These are phyloP conservation scores for Chaetodon trifascialis DNA, from an alignment of 2,113 vertebrate genomes.

Conservation along the genomic window DNA sequence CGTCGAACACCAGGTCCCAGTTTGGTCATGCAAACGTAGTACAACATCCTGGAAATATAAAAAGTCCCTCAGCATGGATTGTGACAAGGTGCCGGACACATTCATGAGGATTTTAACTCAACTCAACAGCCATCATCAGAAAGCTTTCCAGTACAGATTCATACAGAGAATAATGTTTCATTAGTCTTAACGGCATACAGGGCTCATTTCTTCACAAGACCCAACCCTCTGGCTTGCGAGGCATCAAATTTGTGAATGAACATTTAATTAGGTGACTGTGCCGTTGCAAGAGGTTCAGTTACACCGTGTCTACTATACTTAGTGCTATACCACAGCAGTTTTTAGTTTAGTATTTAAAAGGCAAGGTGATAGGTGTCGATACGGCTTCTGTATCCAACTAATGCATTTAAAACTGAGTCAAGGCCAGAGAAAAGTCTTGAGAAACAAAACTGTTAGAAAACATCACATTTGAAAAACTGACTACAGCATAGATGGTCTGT, in stretches of 20 bases:
- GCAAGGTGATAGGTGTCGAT: constrained; percentile 65
- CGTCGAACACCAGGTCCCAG: constrained; percentile 51
- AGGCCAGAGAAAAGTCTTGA: constrained; percentile 59
- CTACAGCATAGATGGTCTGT: constrained; percentile 77
- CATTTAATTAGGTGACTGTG: constrained; percentile 21
- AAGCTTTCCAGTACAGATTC: constrained; percentile 54
- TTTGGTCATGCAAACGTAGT: constrained; percentile 75
- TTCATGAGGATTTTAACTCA: constrained; percentile 55
- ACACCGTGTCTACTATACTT: constrained; percentile 14
- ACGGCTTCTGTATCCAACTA: constrained; percentile 46
- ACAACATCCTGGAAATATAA: constrained; percentile 44
- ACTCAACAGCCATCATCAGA: constrained; percentile 17
- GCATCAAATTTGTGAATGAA: constrained; percentile 46
- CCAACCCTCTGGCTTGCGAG: constrained; percentile 38
- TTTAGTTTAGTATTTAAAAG: constrained; percentile 55
- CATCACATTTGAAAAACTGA: constrained; percentile 67
- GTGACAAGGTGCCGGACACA: constrained; percentile 65
- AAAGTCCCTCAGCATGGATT: constrained; percentile 45
- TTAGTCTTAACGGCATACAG: constrained; percentile 25
- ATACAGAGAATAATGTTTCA: constrained; percentile 39
- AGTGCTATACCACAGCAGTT: constrained; percentile 64
- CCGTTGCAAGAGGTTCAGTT: constrained; percentile 34
- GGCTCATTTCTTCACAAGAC: constrained; percentile 47
- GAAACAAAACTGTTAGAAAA: constrained; percentile 69
- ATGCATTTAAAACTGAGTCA: constrained; percentile 47